These are phyloP conservation scores for Pseudococcus longispinus DNA, from an alignment of 2,888 invertebrate species.

Conservation along the genomic window DNA sequence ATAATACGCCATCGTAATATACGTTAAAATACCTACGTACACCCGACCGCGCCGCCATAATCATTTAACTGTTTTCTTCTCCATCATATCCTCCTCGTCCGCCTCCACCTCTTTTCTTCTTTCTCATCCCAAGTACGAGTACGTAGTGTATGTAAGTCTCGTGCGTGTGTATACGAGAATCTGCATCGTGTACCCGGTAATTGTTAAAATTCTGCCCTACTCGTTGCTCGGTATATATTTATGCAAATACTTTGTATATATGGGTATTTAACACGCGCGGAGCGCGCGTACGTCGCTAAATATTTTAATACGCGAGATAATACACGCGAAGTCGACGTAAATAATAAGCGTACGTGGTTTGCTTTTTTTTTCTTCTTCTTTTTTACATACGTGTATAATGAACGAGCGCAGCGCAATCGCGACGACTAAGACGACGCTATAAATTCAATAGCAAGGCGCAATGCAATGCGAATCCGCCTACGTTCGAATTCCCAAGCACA, in stretches of 20 bases:
- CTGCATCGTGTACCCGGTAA: slow-evolving; percentile 1
- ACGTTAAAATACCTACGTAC: neutral
- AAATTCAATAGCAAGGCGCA: neutral
- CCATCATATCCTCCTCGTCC: neutral
- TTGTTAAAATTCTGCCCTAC: slow-evolving; percentile 2
- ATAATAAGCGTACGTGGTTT: neutral
- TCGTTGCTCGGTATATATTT: slow-evolving; percentile 7
- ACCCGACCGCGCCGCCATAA: neutral
- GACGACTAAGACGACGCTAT: neutral
- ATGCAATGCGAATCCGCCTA: neutral
- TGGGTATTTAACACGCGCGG: slow-evolving; percentile 10
- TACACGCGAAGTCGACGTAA: neutral
- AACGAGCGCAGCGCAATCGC: neutral
- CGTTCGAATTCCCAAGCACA: neutral
- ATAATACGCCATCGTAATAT: neutral
- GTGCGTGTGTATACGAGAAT: too few species aligned
- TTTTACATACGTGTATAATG: neutral
- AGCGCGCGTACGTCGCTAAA: neutral
- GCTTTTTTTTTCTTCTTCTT: neutral
- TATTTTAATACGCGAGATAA: slow-evolving; percentile 16
- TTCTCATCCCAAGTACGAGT: neutral
- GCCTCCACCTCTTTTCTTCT: neutral
- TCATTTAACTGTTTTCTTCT: neutral
- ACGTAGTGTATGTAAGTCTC: neutral
- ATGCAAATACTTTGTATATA: neutral